phyloP scores from a whole-genome alignment of 2,888 invertebrate species.

The Drosophila nigritarsus region DNA sequence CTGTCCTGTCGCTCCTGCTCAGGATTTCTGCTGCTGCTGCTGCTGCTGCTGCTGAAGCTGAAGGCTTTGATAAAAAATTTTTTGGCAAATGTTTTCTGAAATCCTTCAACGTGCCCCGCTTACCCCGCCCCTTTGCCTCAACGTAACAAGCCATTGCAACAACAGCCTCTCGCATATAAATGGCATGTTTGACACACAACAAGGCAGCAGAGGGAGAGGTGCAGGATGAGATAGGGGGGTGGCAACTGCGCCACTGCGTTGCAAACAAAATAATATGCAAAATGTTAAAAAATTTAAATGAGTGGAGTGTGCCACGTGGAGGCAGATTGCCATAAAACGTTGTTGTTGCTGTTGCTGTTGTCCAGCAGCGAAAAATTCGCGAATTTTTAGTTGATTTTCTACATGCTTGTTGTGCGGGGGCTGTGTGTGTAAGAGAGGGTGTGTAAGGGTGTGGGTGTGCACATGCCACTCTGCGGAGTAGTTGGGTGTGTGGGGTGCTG shows the following conservation, averaged over 20 bases:
- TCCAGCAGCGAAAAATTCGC: constrained; percentile 74
- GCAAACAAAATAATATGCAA: constrained; percentile 81
- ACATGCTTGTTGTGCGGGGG: constrained; percentile 27
- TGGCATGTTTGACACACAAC: constrained; percentile 76
- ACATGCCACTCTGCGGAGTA: constrained; percentile 37
- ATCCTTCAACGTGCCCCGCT: constrained; percentile 58
- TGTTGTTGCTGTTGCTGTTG: constrained; percentile 16
- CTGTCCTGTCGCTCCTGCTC: constrained; percentile 25
- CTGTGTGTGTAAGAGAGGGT: not conserved
- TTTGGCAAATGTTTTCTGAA: constrained; percentile 77
- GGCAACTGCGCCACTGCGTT: constrained; percentile 60
- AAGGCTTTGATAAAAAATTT: constrained; percentile 80
- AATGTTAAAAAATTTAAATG: constrained; percentile 80
- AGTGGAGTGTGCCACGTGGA: constrained; percentile 28
- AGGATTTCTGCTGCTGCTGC: constrained; percentile 11
- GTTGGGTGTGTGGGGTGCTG: constrained; percentile 14
- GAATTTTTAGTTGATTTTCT: constrained; percentile 79
- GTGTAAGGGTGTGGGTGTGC: constrained; percentile 31
- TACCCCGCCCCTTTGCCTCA: constrained; percentile 11
- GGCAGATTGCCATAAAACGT: constrained; percentile 32
- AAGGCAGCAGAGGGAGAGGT: constrained; percentile 5
- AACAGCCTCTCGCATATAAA: constrained; percentile 75
- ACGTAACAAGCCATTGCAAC: constrained; percentile 66
- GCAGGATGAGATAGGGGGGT: not conserved
- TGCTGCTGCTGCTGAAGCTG: constrained; percentile 57